Percentiles rank a stretch among this genome's conserved stretches.
These are phyloP conservation scores for Clytia hemisphaerica DNA, from an alignment of 30 jellyfish, hydroid and myxozoan species.

Conservation along the genomic window DNA sequence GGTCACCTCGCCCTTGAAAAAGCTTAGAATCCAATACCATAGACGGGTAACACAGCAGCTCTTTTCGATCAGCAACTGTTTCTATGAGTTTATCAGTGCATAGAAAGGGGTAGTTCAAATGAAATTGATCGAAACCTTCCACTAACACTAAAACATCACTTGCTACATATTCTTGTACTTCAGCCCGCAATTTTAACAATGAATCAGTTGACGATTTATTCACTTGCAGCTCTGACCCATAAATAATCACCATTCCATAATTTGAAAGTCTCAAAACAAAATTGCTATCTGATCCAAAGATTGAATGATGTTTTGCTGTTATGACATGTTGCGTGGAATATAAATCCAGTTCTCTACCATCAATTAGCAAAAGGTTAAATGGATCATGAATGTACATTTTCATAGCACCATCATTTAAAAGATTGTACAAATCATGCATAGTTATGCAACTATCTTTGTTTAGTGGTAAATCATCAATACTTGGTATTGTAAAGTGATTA, in stretches of 20 bases:
- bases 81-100: constrained; percentile 43
- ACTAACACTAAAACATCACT: constrained; percentile 56
- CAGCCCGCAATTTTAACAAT: constrained; percentile 35
- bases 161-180: constrained; percentile 34
- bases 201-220: too few relatives aligned
- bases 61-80: constrained; percentile 49
- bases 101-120: constrained; percentile 49
- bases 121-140: constrained; percentile 41
- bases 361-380: constrained; percentile 44
- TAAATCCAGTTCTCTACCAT: constrained; percentile 32
- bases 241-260: constrained; percentile 27
- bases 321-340: constrained; percentile 34
- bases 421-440: constrained; percentile 51
- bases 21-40: constrained; percentile 40
- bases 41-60: constrained; percentile 59
- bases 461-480: too few relatives aligned
- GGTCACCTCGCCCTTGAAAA: constrained; percentile 90
- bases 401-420: constrained; percentile 65
- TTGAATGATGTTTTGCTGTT: constrained; percentile 49
- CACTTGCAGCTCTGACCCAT: too few relatives aligned
- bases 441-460: too few relatives aligned
- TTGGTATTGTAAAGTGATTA: too few relatives aligned
- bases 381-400: constrained; percentile 58
- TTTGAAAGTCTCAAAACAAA: constrained; percentile 36
- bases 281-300: constrained; percentile 5